phyloP scores from a whole-genome alignment of 2,888 invertebrate genomes.

The Drosophila niveifrons region DNA sequence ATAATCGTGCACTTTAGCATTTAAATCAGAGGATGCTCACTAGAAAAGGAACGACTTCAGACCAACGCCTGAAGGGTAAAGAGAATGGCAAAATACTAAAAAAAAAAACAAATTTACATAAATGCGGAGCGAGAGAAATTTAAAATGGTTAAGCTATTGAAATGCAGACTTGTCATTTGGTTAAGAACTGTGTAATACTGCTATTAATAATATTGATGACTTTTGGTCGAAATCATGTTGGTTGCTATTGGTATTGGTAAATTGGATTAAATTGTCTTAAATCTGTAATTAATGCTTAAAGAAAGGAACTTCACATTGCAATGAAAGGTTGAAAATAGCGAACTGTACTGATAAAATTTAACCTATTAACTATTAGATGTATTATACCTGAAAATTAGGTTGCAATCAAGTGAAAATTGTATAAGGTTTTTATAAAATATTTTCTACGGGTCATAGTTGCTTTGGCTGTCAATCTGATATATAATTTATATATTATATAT shows the following conservation, averaged over 20 bases:
- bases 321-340: not conserved
- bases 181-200: slow-evolving; percentile 10
- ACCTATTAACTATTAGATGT: too few relatives aligned
- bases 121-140: slow-evolving; percentile 31
- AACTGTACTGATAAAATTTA: not conserved
- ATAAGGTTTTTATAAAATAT: too few relatives aligned
- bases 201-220: not conserved
- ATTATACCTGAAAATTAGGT: too few relatives aligned
- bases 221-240: not conserved
- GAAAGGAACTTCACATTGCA: not conserved
- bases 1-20: slow-evolving; percentile 80
- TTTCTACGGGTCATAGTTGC: too few relatives aligned
- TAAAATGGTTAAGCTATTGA: slow-evolving; percentile 23
- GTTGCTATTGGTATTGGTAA: not conserved
- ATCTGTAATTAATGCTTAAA: not conserved
- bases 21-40: slow-evolving; percentile 67
- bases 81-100: slow-evolving; percentile 6
- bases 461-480: too few relatives aligned
- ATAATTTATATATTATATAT: too few relatives aligned
- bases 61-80: slow-evolving; percentile 11
- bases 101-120: slow-evolving; percentile 66
- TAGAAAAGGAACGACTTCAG: slow-evolving; percentile 13
- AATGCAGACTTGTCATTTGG: slow-evolving; percentile 10
- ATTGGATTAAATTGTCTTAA: not conserved
- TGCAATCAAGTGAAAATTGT: too few relatives aligned